A percentile compares a stretch with the other conserved stretches of the same genome.
phyloP scores from a whole-genome alignment of 2,797 vertebrate species.

The Monodelphis domestica region DNA sequence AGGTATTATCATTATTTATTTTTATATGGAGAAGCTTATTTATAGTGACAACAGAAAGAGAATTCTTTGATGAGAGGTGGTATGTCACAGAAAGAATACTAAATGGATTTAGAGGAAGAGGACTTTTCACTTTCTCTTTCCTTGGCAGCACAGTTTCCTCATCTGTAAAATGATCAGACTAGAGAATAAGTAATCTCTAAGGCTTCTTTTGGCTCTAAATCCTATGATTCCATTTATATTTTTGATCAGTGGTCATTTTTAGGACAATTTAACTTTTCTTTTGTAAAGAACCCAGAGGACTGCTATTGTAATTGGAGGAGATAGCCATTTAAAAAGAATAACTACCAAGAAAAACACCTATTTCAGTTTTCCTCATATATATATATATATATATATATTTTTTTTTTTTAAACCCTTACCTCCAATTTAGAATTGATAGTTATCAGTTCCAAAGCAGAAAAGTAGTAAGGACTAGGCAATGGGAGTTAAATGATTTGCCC shows the following conservation, averaged over 20 bases:
- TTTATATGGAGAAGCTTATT: conserved; percentile 20
- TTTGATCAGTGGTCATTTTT: neutral
- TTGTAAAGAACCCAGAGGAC: neutral
- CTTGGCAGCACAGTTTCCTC: neutral
- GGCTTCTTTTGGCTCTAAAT: neutral
- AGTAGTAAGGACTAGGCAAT: too few relatives aligned
- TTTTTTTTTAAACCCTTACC: too few relatives aligned
- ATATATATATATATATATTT: too few relatives aligned
- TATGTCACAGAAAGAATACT: neutral
- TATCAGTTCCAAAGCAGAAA: too few relatives aligned
- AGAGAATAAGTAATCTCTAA: neutral
- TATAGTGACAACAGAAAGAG: conserved; percentile 13
- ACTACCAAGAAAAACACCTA: conserved; percentile 30
- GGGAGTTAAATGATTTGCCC: too few relatives aligned
- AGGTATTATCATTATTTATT: neutral
- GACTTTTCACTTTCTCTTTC: neutral
- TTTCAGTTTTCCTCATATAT: conserved; percentile 50
- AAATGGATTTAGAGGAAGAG: neutral
- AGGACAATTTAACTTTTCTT: neutral
- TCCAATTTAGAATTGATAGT: too few relatives aligned
- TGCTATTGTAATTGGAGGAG: neutral
- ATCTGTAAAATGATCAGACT: neutral
- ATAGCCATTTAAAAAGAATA: conserved; percentile 46
- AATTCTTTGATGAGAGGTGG: neutral
- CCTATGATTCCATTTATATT: neutral